Conservation (phyloP, 2,888 invertebrate species). For the Erebia ligea region DNA sequence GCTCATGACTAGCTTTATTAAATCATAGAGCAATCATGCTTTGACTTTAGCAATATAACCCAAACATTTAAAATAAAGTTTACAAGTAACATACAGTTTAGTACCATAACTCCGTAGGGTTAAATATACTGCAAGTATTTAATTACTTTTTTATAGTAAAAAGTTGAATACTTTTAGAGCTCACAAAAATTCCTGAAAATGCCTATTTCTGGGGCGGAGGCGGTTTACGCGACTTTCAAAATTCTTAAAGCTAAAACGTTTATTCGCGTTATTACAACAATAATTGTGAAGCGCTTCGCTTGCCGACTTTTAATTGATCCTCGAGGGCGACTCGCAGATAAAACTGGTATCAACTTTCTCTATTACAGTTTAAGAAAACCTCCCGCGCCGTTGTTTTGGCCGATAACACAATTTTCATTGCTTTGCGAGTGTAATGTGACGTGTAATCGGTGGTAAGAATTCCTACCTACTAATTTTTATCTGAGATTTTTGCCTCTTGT, state of each 20-base stretch:
- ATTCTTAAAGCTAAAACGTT: conserved; percentile 51
- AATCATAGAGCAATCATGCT: too few species aligned
- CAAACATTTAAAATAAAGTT: too few species aligned
- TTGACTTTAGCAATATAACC: too few species aligned
- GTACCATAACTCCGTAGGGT: too few species aligned
- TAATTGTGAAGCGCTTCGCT: conserved; percentile 71
- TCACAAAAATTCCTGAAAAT: too few species aligned
- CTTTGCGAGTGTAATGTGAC: conserved; percentile 56
- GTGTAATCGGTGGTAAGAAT: conserved; percentile 49
- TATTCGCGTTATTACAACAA: conserved; percentile 72
- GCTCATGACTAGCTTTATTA: too few species aligned
- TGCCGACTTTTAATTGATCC: conserved; percentile 83
- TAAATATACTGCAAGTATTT: too few species aligned
- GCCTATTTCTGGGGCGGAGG: conserved; percentile 29
- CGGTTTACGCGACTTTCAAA: conserved; percentile 46
- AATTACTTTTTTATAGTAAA: too few species aligned
- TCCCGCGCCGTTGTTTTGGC: conserved; percentile 59
- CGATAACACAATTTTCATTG: conserved; percentile 76
- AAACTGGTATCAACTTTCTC: conserved; percentile 80
- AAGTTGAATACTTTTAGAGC: too few species aligned
- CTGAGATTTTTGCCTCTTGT: neutral
- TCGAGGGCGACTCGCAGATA: conserved; percentile 79
- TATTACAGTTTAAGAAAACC: conserved; percentile 81
- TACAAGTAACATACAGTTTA: too few species aligned
- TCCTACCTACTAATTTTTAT: neutral